Percentiles rank a stretch among this genome's conserved stretches.
Conservation (phyloP, 2,888 invertebrate genomes). For the Agriopis leucophaearia region DNA sequence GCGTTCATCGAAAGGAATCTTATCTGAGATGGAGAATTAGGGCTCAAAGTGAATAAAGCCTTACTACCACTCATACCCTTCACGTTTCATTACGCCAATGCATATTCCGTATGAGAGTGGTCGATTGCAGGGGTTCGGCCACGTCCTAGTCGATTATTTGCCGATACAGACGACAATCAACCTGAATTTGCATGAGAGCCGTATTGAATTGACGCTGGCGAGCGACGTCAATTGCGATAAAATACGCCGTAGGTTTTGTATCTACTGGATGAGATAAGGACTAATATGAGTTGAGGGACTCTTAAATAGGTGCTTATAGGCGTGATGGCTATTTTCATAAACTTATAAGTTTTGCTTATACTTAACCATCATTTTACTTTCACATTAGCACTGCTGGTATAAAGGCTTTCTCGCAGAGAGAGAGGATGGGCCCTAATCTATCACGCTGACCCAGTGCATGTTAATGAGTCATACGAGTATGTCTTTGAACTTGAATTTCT, state of each 20-base stretch:
- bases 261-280: constrained; percentile 47
- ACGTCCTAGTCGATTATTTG: constrained; percentile 70
- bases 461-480: too few species aligned
- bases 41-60: constrained; percentile 31
- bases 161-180: constrained; percentile 78
- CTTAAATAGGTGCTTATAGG: too few species aligned
- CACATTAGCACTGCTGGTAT: too few species aligned
- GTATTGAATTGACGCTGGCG: constrained; percentile 76
- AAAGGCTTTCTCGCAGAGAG: too few species aligned
- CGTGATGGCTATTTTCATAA: too few species aligned
- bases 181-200: constrained; percentile 79
- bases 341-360: too few species aligned
- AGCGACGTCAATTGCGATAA: constrained; percentile 62
- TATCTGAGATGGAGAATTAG: constrained; percentile 16
- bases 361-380: too few species aligned
- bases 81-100: constrained; percentile 40
- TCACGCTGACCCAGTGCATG: too few species aligned
- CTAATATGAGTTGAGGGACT: background rate
- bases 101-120: constrained; percentile 37
- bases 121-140: constrained; percentile 36
- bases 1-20: background rate
- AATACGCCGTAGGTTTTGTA: constrained; percentile 38
- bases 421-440: too few species aligned
- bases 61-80: background rate
- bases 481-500: too few species aligned